Base-by-base conservation (phyloP, 2,113 vertebrate species). In the Oncorhynchus gorbuscha region DNA sequence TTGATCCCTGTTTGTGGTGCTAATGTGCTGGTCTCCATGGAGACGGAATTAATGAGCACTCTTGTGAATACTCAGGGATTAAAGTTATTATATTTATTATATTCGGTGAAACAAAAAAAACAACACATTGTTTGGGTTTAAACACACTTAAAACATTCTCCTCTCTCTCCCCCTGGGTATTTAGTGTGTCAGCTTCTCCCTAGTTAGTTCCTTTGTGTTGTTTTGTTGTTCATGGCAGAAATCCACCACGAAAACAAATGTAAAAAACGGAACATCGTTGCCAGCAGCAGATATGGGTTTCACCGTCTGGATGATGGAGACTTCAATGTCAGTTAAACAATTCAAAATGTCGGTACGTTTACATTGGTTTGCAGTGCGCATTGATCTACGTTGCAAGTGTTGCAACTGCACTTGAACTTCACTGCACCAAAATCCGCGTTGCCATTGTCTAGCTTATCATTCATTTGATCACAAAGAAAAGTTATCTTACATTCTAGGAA, bases 11-110 rank as follows among this genome's bases (percentile, higher is more conserved):
- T 84, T 85, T 79, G 82, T 76, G 78, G 32, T 75, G 78, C 74
- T 85, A 82, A 87, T 87, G 78, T 76, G 64, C 77, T 84, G 69
- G 72, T 82, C 80, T 87, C 79, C 0, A 58, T 80, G 78, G 78
- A 84, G 80, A 81, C 59, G 16, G 62, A 87, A 76, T 82, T 87
- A 84, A 87, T 82, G 80, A 85, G 81, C 78, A 76, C 82, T 78
- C 76, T 65, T 77, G 82, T 85, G 84, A 77, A 74, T 77, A 74
- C 59, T 30, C 74, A 74, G 72, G 72, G 69, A 84, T 85, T 82
- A 73, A 85, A 83, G 79, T 82, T 77, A 76, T 81, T 76, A 72
- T 64, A 22, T 69, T 39, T 69, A 72, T 32, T 76, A 67, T 49
- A 8, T 55, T 67, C 22, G 20, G 69, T 78, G 76, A 72, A 85